Base-by-base conservation (phyloP, 2,113 vertebrate species). In the Siniperca knerii region DNA sequence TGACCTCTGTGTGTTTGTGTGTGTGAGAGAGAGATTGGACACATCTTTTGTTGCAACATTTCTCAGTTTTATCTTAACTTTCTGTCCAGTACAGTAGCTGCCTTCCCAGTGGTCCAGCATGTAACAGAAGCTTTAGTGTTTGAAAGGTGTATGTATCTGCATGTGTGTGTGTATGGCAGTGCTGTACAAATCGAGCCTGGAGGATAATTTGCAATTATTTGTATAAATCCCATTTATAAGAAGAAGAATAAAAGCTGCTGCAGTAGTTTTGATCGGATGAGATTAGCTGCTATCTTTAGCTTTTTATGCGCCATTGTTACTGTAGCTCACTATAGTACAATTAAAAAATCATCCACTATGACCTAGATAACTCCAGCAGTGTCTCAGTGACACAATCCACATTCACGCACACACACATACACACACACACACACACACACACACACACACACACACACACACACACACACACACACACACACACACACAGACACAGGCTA, bases 281-380 rank as follows among this genome's bases (percentile, higher is more conserved):
- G 68, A 66, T 80, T 9, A 75, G 54, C 66, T 76, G 54, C 76
- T 66, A 35, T 80, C 64, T 82, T 68, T 54, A 37, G 57, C 48
- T 69, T 75, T 75, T 77, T 48, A 62, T 82, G 77, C 52, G 29
- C 58, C 72, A 35, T 64, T 5, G 29, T 80, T 80, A 60, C 58
- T 83, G 71, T 60, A 66, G 77, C 82, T 77, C 64, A 61, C 76
- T 70, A 81, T 73, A 58, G 76, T 71, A 37, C 52, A 82, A 89
- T 91, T 87, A 90, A 91, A 89, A 72, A 91, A 89, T 6, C 23
- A 91, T 87, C 75, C 80, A 82, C 68, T 75, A 2, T 85, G 87
- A 91, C 90, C 85, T 71, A 90, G 71, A 92, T 82, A 87, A 84
- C 78, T 87, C 65, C 69, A 77, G 75, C 77, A 72, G 83, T 44